A percentile compares a stretch with the other conserved stretches of the same genome.
phyloP scores from a whole-genome alignment of 2,888 invertebrate genomes.

The Brachyptera putata region DNA sequence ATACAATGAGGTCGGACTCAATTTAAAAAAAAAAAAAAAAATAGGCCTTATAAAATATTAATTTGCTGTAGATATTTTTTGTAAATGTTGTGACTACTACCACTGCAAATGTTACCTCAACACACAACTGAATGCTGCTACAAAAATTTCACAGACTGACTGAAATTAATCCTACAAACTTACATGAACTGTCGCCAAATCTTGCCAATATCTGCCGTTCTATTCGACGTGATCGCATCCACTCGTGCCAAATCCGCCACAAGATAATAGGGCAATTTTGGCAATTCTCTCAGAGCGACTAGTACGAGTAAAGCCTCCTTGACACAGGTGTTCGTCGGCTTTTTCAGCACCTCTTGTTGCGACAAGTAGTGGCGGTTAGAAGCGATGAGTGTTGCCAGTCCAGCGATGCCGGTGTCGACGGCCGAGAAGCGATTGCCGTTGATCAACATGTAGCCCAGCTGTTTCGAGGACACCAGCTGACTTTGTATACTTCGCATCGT shows the following conservation, averaged over 20 bases:
- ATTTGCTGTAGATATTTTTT: no score
- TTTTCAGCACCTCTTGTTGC: constrained; percentile 47
- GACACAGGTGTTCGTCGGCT: constrained; percentile 45
- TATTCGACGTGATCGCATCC: constrained; percentile 46
- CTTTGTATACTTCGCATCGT: constrained; percentile 44
- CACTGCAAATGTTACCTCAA: no score
- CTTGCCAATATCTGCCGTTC: constrained; percentile 43
- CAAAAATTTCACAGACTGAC: no score
- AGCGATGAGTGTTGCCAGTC: constrained; percentile 51
- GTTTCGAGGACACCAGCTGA: neutral
- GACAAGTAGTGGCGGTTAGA: constrained; percentile 52
- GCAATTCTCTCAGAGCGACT: constrained; percentile 52
- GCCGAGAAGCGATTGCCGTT: constrained; percentile 42
- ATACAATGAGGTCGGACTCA: no score
- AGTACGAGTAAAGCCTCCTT: constrained; percentile 47
- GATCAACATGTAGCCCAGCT: neutral
- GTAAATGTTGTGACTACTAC: no score
- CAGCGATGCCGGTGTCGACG: constrained; percentile 52
- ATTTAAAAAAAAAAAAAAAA: no score
- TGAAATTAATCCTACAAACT: constrained; percentile 30
- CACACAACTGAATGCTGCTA: no score
- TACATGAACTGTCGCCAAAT: constrained; percentile 53
- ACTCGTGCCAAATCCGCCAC: constrained; percentile 56
- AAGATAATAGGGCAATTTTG: constrained; percentile 54
- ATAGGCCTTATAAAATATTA: no score